Conservation (phyloP, 1,140 invertebrate species). For the Meloidogyne chitwoodi region DNA sequence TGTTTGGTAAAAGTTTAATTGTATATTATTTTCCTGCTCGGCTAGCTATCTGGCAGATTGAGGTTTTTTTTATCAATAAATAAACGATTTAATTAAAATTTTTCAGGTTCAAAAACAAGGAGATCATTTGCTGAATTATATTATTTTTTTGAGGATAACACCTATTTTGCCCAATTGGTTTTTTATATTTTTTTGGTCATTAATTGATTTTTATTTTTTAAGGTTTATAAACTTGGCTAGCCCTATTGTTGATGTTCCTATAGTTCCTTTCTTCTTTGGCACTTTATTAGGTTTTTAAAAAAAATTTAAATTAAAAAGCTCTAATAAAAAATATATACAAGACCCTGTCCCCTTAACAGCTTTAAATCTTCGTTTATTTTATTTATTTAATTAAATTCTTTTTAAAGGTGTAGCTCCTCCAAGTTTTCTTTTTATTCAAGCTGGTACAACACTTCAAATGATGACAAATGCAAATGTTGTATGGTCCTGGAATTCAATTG, state of each 20-base stretch:
- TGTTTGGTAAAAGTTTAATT: conserved; percentile 79
- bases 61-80: conserved; percentile 65
- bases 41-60: conserved; percentile 77
- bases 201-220: not conserved
- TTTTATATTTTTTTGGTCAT: not conserved
- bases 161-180: conserved; percentile 99
- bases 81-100: conserved; percentile 3
- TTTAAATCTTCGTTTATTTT: not conserved
- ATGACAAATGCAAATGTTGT: conserved; percentile 82
- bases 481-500: conserved; percentile 80
- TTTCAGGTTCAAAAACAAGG: conserved; percentile 74
- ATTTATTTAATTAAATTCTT: not conserved
- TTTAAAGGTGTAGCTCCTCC: conserved; percentile 90
- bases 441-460: conserved; percentile 87
- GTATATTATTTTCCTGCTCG: conserved; percentile 82
- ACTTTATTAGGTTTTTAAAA: conserved; percentile 73
- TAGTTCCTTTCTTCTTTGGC: conserved; percentile 84
- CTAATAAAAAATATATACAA: too few species aligned
- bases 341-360: too few species aligned
- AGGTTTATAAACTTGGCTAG: conserved; percentile 83
- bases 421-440: conserved; percentile 93
- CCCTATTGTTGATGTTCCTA: conserved; percentile 89
- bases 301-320: too few species aligned
- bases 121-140: conserved; percentile 87
- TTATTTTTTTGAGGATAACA: conserved; percentile 92